Evolutionary conservation across 2,888 invertebrate genomes (phyloP).

Genomic region (Fragum sueziense): DNA sequence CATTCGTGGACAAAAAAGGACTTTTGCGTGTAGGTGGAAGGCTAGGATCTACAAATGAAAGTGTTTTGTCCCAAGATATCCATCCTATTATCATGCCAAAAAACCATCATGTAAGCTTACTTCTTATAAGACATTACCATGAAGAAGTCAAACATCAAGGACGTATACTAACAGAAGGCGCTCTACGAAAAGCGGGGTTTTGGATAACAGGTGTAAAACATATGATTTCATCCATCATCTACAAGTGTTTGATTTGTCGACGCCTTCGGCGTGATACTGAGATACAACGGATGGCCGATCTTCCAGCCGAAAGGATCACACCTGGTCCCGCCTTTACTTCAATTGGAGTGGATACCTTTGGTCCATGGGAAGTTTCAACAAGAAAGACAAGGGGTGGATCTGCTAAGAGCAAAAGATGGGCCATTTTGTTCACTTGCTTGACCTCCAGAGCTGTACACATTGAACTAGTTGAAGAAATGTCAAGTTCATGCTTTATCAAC

Average conservation of each 20-base stretch:
- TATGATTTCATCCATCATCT: neutral
- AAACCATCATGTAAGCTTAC: too few species aligned
- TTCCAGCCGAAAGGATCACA: neutral
- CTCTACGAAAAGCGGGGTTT: neutral
- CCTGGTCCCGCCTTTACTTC: neutral
- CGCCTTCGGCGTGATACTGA: neutral
- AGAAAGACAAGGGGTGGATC: neutral
- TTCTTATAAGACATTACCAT: too few species aligned
- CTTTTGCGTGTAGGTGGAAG: too few species aligned
- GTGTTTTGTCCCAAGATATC: too few species aligned
- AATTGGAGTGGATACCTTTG: neutral
- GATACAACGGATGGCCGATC: neutral
- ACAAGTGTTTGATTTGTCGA: neutral
- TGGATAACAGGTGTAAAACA: neutral
- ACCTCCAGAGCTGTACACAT: neutral
- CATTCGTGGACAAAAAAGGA: too few species aligned
- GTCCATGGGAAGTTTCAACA: neutral
- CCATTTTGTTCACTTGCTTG: neutral
- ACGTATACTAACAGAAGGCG: too few species aligned
- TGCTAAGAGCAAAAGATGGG: conserved; percentile 5
- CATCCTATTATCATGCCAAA: too few species aligned
- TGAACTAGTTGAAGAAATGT: neutral
- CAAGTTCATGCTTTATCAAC: neutral
- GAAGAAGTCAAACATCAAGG: too few species aligned
- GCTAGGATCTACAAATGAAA: too few species aligned